These are phyloP conservation scores for Tor tambroides DNA, from an alignment of 2,113 vertebrate genomes.

Conservation along the genomic window DNA sequence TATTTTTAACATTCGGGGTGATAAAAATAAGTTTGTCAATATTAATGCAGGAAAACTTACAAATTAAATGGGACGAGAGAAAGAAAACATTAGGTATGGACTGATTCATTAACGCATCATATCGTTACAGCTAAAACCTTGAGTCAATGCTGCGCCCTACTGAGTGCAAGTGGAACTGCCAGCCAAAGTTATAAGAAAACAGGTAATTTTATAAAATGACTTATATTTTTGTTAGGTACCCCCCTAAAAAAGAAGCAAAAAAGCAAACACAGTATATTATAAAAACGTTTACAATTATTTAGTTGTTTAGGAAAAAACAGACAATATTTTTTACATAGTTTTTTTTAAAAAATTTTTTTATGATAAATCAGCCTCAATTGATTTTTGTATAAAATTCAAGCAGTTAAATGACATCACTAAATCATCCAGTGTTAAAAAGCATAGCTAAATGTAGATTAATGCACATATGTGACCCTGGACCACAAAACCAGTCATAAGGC, in stretches of 20 bases:
- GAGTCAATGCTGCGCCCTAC: neutral
- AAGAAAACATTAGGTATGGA: neutral
- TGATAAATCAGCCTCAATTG: neutral
- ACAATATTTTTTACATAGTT: neutral
- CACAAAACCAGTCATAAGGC: no score
- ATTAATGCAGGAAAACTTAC: neutral
- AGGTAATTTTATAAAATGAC: neutral
- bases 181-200: neutral
- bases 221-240: neutral
- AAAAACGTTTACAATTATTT: neutral
- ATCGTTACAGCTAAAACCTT: neutral
- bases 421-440: neutral
- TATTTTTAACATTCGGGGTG: neutral
- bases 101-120: neutral
- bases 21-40: neutral
- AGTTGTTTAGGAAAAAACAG: neutral
- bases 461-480: no score
- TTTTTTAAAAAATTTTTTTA: neutral
- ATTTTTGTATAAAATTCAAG: neutral
- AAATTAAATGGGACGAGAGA: neutral
- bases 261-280: neutral
- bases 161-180: conserved; percentile 4
- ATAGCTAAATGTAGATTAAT: neutral
- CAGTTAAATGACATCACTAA: neutral
- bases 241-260: no score